Evolutionary conservation across 2,113 vertebrate species (phyloP).

Genomic region (Bos indicus): DNA sequence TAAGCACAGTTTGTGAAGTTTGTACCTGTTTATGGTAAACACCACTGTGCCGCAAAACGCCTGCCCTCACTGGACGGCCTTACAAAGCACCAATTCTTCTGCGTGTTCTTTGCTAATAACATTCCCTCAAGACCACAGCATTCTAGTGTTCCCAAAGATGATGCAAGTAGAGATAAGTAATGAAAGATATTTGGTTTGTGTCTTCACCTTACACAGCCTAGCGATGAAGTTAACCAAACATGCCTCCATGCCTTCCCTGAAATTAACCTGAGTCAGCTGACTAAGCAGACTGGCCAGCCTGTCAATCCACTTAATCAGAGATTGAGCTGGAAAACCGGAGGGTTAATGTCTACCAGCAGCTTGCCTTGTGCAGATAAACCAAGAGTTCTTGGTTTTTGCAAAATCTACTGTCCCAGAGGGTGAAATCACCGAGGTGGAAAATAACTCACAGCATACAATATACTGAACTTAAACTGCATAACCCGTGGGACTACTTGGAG

Average conservation of each 20-base stretch:
- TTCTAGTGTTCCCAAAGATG: constrained; percentile 21
- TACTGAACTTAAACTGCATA: background rate
- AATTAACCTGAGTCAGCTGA: constrained; percentile 67
- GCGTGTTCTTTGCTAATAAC: background rate
- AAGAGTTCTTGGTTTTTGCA: constrained; percentile 24
- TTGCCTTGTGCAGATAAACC: background rate
- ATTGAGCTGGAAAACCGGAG: constrained; percentile 44
- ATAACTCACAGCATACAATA: background rate
- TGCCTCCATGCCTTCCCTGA: constrained; percentile 46
- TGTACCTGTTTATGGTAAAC: constrained; percentile 29
- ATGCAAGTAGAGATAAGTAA: background rate
- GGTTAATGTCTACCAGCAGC: constrained; percentile 44
- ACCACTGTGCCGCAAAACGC: background rate
- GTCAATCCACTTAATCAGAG: constrained; percentile 30
- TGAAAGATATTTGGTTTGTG: constrained; percentile 29
- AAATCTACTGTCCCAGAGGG: background rate
- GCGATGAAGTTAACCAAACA: background rate
- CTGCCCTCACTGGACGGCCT: background rate
- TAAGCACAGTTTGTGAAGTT: background rate
- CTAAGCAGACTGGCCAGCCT: background rate
- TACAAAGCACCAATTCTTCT: background rate
- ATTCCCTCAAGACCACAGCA: background rate
- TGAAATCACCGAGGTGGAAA: background rate
- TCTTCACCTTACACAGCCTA: background rate
- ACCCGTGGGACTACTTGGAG: background rate